Percentiles rank a stretch among this genome's conserved stretches.
Conservation (phyloP, 1,140 invertebrate species). For the Drosophila obscura region DNA sequence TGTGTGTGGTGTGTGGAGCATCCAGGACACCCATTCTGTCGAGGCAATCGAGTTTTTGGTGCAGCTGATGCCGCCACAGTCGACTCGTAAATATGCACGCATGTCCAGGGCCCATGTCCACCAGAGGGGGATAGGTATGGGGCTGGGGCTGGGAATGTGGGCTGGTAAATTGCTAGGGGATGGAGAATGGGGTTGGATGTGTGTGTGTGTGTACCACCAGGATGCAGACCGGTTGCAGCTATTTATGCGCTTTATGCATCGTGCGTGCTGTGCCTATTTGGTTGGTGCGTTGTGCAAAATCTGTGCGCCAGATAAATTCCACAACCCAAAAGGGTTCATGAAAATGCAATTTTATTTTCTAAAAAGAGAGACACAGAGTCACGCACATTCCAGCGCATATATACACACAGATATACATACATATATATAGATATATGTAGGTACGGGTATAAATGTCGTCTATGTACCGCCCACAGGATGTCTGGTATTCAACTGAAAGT, state of each 20-base stretch:
- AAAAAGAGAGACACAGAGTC: constrained; percentile 55
- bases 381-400: constrained; percentile 57
- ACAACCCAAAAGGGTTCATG: constrained; percentile 76
- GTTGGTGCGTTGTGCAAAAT: constrained; percentile 51
- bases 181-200: not conserved
- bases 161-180: not conserved
- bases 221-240: constrained; percentile 55
- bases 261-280: constrained; percentile 75
- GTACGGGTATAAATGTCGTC: not conserved
- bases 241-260: constrained; percentile 79
- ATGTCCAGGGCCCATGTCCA: constrained; percentile 62
- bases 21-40: constrained; percentile 9
- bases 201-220: too few relatives aligned
- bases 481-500: constrained; percentile 28
- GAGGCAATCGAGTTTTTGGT: constrained; percentile 76
- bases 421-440: too few relatives aligned
- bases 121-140: constrained; percentile 19
- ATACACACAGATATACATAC: not conserved
- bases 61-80: constrained; percentile 78
- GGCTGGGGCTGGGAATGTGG: not conserved
- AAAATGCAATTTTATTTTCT: constrained; percentile 83
- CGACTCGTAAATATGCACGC: constrained; percentile 81
- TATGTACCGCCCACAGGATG: constrained; percentile 39
- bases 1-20: too few relatives aligned
- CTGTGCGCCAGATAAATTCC: constrained; percentile 79